Evolutionary conservation across 2,797 vertebrate genomes (phyloP).

Genomic region (Thalassophryne amazonica): DNA sequence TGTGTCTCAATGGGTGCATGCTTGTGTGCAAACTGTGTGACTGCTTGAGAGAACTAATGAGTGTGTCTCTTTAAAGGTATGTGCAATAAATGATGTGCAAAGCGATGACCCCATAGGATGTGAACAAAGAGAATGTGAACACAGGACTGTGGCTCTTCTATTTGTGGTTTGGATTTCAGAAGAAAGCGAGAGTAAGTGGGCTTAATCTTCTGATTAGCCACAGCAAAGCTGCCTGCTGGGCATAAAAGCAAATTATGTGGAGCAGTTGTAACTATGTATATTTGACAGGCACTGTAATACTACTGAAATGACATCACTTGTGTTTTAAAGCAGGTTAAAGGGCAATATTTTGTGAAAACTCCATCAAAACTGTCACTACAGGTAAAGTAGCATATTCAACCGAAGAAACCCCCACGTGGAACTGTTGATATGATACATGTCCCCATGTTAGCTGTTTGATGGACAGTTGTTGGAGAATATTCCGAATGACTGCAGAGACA

Average conservation of each 20-base stretch:
- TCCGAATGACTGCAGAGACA: constrained; percentile 25
- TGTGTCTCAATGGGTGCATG: constrained; percentile 22
- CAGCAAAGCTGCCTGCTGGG: constrained; percentile 9
- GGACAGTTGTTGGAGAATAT: constrained; percentile 28
- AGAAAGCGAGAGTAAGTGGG: constrained; percentile 8
- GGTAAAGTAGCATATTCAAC: constrained; percentile 27
- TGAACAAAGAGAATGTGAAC: constrained; percentile 63
- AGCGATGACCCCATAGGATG: constrained; percentile 66
- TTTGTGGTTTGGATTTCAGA: constrained; percentile 16
- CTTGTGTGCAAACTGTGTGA: constrained; percentile 50
- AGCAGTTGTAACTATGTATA: constrained; percentile 48
- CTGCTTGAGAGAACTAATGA: neutral
- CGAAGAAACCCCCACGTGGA: constrained; percentile 17
- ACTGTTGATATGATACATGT: constrained; percentile 1
- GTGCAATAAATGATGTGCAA: constrained; percentile 36
- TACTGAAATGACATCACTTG: constrained; percentile 39
- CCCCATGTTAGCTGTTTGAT: constrained; percentile 13
- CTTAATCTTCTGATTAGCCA: constrained; percentile 15
- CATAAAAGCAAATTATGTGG: constrained; percentile 14
- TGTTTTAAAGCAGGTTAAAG: constrained; percentile 56
- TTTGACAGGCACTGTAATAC: constrained; percentile 48
- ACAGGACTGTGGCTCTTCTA: constrained; percentile 43
- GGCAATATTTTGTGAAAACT: constrained; percentile 62
- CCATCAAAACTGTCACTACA: constrained; percentile 26
- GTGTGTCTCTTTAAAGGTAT: constrained; percentile 28